Base-by-base conservation (phyloP, 2,797 vertebrate species). In the Anguilla pacifica region DNA sequence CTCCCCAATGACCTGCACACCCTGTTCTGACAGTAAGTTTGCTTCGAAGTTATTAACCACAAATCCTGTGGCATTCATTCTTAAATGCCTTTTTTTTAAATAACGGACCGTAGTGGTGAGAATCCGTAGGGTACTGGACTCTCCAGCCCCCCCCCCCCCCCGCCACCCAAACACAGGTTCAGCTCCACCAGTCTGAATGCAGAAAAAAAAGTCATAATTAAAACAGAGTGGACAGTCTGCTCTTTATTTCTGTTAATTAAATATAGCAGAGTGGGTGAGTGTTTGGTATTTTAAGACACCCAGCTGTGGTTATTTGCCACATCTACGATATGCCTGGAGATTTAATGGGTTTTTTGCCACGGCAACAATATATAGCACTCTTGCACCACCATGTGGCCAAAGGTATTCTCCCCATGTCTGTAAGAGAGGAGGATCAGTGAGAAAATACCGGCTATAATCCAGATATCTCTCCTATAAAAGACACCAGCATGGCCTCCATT, bases 371-470 rank as follows among this genome's bases (percentile, higher is more conserved):
- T 51, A 15, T 90, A 83, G 55, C 51, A 49, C 61, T 84, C 51
- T 22, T 88, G 43, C 83, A 84, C 6, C 93, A 81, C 86, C 92
- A n/a, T 85, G 91, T 93, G 94, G 90, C 84, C 72, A 4, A 0
- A 86, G 0, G 1, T 74, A 86, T 9, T 74, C 90, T 84, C 84
- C 19, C 22, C 49, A 28, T n/a, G 31, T 22, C n/a, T 74, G 15
- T 7, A 79, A 77, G 6, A 83, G 61, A 86, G 70, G 43, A 72
- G 6, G 43, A 55, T 31, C 4, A 35, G 28, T 74, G 11, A 31
- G 9, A 51, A 51, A 13, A 15, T 57, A 57, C 55, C 55, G 10
- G 61, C 61, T 67, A n/a, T 25, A 25, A 6, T n/a, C 22, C 25
- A n/a, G 6, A n/a, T 0, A 5, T 0, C 22, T 67, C 9, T 25